Evolutionary conservation across 2,888 invertebrate genomes (phyloP), one percentile per base, ranked within the genome.

Genomic region (Troides helena): DNA sequence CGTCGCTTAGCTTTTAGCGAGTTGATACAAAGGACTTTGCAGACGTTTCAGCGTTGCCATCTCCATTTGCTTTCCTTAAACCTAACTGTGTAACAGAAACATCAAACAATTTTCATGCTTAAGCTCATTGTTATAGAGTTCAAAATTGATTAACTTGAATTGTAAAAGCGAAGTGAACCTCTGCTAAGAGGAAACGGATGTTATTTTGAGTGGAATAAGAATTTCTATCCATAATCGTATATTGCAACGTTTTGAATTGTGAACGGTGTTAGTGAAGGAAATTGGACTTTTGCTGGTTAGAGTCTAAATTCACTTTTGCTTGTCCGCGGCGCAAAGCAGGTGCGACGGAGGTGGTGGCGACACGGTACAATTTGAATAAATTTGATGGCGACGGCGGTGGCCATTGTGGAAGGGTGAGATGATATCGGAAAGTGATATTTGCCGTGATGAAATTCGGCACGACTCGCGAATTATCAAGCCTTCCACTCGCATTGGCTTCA

Each of bases 321-420:
- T 25, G 73, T 75, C 57, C 4, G 8, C 18, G 18, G 30, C 56
- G 74, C 77, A 85, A 85, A 84, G 81, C 88, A 90, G 86, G 87
- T 89, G 87, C 77, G 83, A 85, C 83, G 80, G 76, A 78, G 80
- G 78, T 80, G 84, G 87, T 80, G 84, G 85, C 84, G 87, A 89
- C 88, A 90, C 76, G 84, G 81, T 75, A 81, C 89, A 91, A 90
- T 93, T 92, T 93, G 92, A 92, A 93, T 92, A 91, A 86, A 92
- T 91, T 93, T 89, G 88, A 91, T 89, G 83, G 84, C 77, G 79
- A 73, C 74, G 75, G 75, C 67, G 79, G 77, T 72, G 71, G 61
- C 77, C 79, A 77, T 81, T 79, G 83, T 80, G 82, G 84, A 82
- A 81, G 86, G 87, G 84, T 76, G 77, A 70, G 80, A 80, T 72